Percentiles rank a stretch among this genome's conserved stretches.
Evolutionary conservation across 2,797 vertebrate genomes (phyloP).

Genomic region (Chloroceryle inda): DNA sequence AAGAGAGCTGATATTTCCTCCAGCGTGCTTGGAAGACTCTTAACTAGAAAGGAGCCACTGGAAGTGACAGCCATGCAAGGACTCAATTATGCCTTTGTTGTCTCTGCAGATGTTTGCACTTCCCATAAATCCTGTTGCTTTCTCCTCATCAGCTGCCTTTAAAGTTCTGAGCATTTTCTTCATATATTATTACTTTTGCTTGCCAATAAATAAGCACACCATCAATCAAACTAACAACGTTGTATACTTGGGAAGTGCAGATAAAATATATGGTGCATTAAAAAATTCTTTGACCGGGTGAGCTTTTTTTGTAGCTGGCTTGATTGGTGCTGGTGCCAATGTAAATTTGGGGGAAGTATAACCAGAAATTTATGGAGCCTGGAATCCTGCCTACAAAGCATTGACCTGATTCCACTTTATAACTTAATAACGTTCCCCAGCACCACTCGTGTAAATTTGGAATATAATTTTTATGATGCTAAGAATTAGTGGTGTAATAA

Average conservation of each 20-base stretch:
- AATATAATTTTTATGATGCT: conserved; percentile 56
- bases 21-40: background rate
- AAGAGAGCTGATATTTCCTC: background rate
- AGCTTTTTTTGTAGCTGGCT: conserved; percentile 73
- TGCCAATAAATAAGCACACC: conserved; percentile 80
- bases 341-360: conserved; percentile 77
- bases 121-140: conserved; percentile 81
- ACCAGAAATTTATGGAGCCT: conserved; percentile 70
- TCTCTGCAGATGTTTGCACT: conserved; percentile 79
- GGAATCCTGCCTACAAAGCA: conserved; percentile 54
- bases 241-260: conserved; percentile 83
- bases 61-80: conserved; percentile 44
- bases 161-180: conserved; percentile 74
- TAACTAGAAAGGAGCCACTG: conserved; percentile 35
- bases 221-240: conserved; percentile 85
- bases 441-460: conserved; percentile 39
- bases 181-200: conserved; percentile 79
- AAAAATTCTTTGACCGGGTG: conserved; percentile 77
- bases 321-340: conserved; percentile 71
- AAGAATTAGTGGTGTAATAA: conserved; percentile 78
- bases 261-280: conserved; percentile 84
- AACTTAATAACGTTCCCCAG: conserved; percentile 48
- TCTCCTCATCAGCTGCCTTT: conserved; percentile 66
- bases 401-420: conserved; percentile 75
- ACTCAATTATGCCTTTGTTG: conserved; percentile 81